Evolutionary conservation across 2,888 invertebrate genomes (phyloP).

Genomic region (Acanthococcus lagerstroemiae): DNA sequence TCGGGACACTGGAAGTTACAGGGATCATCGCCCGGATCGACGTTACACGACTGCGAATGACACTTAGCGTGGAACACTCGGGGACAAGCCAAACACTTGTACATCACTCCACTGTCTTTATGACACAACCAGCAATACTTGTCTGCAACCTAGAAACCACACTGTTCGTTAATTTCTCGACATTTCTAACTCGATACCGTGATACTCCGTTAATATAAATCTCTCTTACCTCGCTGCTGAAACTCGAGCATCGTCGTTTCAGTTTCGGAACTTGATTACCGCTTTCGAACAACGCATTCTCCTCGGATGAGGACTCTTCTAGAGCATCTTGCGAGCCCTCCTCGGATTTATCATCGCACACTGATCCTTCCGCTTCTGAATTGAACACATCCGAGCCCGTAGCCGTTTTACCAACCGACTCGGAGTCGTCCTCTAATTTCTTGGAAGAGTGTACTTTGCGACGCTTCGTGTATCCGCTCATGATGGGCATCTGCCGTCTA

Average conservation of each 20-base stretch:
- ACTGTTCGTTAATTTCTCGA: too few species aligned
- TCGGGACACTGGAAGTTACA: constrained; percentile 56
- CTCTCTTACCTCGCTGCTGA: constrained; percentile 11
- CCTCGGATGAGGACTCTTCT: constrained; percentile 14
- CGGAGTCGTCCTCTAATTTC: constrained; percentile 7
- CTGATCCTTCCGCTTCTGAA: neutral
- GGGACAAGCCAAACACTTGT: constrained; percentile 71
- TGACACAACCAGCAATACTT: constrained; percentile 89
- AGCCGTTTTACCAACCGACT: neutral
- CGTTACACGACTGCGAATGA: constrained; percentile 40
- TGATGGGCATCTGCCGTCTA: constrained; percentile 8
- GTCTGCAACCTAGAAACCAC: constrained; percentile 49
- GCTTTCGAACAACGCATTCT: too few species aligned
- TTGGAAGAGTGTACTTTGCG: constrained; percentile 2
- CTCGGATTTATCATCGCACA: neutral
- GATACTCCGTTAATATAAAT: neutral
- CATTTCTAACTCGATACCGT: too few species aligned
- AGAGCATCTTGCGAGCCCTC: neutral
- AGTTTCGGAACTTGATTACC: too few species aligned
- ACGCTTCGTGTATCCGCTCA: constrained; percentile 19
- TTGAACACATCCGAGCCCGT: neutral
- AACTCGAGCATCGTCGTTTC: constrained; percentile 6
- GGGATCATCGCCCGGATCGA: neutral
- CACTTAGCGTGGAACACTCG: constrained; percentile 76
- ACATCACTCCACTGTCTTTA: constrained; percentile 48